Base-by-base conservation (phyloP, 2,797 vertebrate species). In the Epinephelus awoara region DNA sequence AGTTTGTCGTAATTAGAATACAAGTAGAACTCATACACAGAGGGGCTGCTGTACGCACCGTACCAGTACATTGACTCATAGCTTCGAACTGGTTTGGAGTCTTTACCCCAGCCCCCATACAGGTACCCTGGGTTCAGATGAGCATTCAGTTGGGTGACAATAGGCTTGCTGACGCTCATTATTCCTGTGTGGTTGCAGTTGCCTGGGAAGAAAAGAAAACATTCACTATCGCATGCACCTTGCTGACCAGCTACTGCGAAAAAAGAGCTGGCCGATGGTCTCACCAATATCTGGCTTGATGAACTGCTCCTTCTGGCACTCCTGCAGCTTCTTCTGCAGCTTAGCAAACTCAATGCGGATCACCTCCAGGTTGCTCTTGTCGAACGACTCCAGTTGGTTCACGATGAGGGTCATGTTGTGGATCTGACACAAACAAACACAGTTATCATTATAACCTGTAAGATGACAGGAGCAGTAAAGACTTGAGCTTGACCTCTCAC, bases 391-490 rank as follows among this genome's bases (percentile, higher is more conserved):
- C 79, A 94, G 67, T 67, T 89, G 86, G 72, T 93, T 82, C 23
- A 93, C 88, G 13, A 76, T 89, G 29, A 87, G 58, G 18, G 81
- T 92, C 90, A 92, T 94, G 67, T 97, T 97, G 85, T 63, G 95
- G 89, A 97, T 97, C 97, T 97, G 85, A 55, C 29, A 73, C 3
- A 67, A 62, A 69, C 54, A 68, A 72, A 61, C 25, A 62, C n/a
- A 67, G 19, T 51, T 25, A 42, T 3, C 13, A 38, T 61, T 42
- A 54, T 18, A 73, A 79, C 56, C 68, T 55, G 29, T 74, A 71
- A 67, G 14, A 55, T 7, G 2, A 13, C 1, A 17, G 2, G 3
- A 13, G 0, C 12, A 15, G 7, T 15, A 19, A 25, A 21, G 21
- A 67, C 11, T 38, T 14, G 10, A 58, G 14, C 27, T 49, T 42